phyloP scores from a whole-genome alignment of 2,888 invertebrate species.

The Enchytraeus crypticus region DNA sequence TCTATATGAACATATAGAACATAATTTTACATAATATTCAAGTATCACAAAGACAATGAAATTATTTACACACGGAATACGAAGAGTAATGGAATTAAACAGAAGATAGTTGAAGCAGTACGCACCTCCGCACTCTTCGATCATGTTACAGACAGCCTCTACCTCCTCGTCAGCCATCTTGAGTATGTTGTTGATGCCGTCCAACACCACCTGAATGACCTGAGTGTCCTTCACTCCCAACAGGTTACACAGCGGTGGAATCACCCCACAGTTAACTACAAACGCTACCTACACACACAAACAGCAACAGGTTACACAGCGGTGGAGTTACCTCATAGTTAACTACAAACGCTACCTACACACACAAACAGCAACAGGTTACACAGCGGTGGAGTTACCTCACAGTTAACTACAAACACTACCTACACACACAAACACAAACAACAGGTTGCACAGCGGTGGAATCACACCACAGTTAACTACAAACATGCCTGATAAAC shows the following conservation, averaged over 20 bases:
- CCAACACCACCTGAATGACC: conserved; percentile 55
- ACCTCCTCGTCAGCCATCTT: conserved; percentile 67
- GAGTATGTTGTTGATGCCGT: conserved; percentile 94
- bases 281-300: conserved; percentile 18
- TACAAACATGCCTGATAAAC: too few relatives aligned
- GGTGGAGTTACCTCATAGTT: conserved; percentile 76
- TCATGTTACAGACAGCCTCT: conserved; percentile 48
- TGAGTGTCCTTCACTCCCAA: conserved; percentile 90
- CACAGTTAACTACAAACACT: conserved; percentile 43
- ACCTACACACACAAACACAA: conserved; percentile 14
- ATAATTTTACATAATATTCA: too few relatives aligned
- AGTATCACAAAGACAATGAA: too few relatives aligned
- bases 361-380: not conserved
- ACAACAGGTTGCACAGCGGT: conserved; percentile 51
- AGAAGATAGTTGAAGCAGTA: too few relatives aligned
- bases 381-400: conserved; percentile 72
- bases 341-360: conserved; percentile 25
- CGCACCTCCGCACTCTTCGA: conserved; percentile 79
- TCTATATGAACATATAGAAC: too few relatives aligned
- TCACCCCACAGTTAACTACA: conserved; percentile 60
- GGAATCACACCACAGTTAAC: conserved; percentile 67
- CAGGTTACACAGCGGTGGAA: conserved; percentile 90
- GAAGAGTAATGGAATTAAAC: too few relatives aligned
- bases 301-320: not conserved
- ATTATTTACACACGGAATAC: too few relatives aligned